phyloP scores from a whole-genome alignment of 2,113 vertebrate species.

The Ovis canadensis region DNA sequence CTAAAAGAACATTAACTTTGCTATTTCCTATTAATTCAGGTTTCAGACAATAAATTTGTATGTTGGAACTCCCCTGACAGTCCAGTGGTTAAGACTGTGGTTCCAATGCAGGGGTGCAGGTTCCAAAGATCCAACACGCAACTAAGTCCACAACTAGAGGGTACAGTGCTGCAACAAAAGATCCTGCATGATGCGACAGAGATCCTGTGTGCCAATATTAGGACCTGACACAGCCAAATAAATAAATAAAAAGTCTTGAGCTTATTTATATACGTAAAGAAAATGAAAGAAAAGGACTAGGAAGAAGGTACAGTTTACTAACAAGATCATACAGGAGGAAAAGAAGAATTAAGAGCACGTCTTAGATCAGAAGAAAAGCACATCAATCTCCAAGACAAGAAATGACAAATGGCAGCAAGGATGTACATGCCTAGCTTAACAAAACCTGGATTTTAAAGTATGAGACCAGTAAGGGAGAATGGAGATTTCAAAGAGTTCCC shows the following conservation, averaged over 20 bases:
- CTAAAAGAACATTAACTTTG: not conserved
- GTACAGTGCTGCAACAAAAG: not conserved
- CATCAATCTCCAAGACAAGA: not conserved
- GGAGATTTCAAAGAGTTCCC: not conserved
- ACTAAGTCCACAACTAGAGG: not conserved
- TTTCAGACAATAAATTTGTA: not conserved
- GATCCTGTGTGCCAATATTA: not conserved
- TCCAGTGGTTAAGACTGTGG: not conserved
- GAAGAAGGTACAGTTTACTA: not conserved
- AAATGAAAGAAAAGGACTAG: not conserved
- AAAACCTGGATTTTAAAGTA: not conserved
- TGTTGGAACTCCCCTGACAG: not conserved
- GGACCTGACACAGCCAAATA: not conserved
- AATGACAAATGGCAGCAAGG: not conserved
- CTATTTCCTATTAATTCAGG: not conserved
- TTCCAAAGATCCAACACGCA: not conserved
- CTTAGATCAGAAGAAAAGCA: not conserved
- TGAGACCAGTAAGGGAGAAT: not conserved
- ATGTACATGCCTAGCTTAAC: not conserved
- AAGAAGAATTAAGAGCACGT: not conserved
- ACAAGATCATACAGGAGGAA: not conserved
- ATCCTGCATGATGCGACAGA: not conserved
- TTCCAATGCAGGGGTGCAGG: not conserved
- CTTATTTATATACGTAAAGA: not conserved
- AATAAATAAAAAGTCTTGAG: not conserved